Base-by-base conservation (phyloP, 2,797 vertebrate species). In the Melanogrammus aeglefinus region DNA sequence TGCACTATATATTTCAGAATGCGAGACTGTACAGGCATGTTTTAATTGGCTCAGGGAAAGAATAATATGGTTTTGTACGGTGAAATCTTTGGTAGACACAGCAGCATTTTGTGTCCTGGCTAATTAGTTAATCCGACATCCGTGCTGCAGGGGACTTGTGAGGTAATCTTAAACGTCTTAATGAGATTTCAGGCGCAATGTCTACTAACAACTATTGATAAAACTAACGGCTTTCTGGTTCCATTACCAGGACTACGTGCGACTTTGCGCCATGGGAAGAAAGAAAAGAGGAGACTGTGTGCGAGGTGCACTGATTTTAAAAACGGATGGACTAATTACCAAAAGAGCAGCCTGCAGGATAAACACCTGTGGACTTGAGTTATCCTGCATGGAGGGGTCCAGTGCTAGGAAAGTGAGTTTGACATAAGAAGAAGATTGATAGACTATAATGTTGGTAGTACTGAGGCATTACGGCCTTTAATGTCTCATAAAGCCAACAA, bases 111-210 rank as follows among this genome's bases (percentile, higher is more conserved):
- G 82, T 87, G 94, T 94, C 93, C 2, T n/a, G 10, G 21, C 41
- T 82, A 93, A 94, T 94, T 92, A 93, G 86, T 89, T 94, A 94
- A 95, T 94, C 94, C 86, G 80, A 3, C 39, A 4, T 93, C 84
- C 75, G 51, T 79, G 77, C 79, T 74, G 63, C 39, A 79, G 82
- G 91, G 91, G 87, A 90, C 86, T 81, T 86, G 86, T 88, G 85
- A 85, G 87, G 85, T 94, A 92, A 94, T 93, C 92, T 91, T 89
- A 82, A 91, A 89, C 91, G 86, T 79, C 82, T 76, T 94, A 93
- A 94, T 86, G 82, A 90, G 92, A 91, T 93, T 93, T 84, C 77
- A 82, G 75, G n/a, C n/a, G 36, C 74, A 14, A 39, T 47, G 83
- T 88, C 88, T 91, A 90, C 88, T 88, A n/a, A 91, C 89, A 84